Evolutionary conservation across 2,113 vertebrate species (phyloP).

Genomic region (Leucosticte australis): DNA sequence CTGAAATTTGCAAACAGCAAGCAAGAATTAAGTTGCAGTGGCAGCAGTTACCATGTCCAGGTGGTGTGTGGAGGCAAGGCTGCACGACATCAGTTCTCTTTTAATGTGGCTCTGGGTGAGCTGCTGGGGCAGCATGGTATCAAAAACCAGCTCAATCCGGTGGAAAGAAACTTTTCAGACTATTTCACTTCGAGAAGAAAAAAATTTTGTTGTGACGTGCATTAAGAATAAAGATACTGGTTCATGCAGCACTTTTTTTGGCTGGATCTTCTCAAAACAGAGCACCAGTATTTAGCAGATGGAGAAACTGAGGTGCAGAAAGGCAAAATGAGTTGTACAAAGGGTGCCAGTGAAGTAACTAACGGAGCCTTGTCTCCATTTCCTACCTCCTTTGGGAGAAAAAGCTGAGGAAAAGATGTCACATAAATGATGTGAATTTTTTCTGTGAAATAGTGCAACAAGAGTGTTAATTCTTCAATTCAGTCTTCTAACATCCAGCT

Average conservation of each 20-base stretch:
- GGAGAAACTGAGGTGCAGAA: neutral
- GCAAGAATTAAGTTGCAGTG: constrained; percentile 47
- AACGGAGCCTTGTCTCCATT: neutral
- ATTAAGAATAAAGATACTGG: neutral
- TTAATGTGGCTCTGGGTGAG: constrained; percentile 31
- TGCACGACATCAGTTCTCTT: constrained; percentile 13
- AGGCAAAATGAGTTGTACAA: neutral
- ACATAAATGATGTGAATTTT: neutral
- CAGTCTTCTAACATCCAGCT: neutral
- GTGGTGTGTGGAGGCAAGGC: constrained; percentile 11
- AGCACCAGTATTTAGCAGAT: neutral
- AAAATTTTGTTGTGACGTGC: neutral
- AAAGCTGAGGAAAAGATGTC: neutral
- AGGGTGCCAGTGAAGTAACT: neutral
- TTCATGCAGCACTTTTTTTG: neutral
- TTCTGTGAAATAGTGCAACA: neutral
- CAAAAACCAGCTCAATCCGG: neutral
- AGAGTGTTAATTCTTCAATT: neutral
- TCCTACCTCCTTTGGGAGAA: neutral
- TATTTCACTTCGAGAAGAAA: neutral
- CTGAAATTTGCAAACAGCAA: constrained; percentile 57
- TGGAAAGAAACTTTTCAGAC: neutral
- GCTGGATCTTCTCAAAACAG: neutral
- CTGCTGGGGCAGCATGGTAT: neutral
- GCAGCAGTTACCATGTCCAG: constrained; percentile 39